Evolutionary conservation across 2,888 invertebrate species (phyloP), one percentile per base, ranked within the genome.

Genomic region (Pterostichus madidus): DNA sequence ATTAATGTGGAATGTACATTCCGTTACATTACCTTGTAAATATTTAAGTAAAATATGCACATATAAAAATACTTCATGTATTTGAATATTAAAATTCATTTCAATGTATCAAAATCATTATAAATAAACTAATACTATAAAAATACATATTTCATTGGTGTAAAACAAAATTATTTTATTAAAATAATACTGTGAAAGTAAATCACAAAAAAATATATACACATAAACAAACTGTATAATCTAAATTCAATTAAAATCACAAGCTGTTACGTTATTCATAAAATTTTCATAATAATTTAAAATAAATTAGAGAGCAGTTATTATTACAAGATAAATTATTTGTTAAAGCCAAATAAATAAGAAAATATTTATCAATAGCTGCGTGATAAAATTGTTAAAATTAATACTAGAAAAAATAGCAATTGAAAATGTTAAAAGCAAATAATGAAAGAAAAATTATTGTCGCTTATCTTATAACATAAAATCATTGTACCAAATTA

Each of bases 101-200:
- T 39, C 13, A 71, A 71, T 71, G 68, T 71, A 71, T 71, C 44
- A 71, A 71, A 71, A 75, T 75, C 17, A 75, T 75, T 75, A 32
- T 52, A 52, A 52, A 49, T 52, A 75, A 52, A 73, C 17, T 73
- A 73, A 7, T 13, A 49, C 32, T 3, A 3, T 24, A 24, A 75
- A 75, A 39, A 71, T 71, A 71, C 46, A 8, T 75, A 31, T 75
- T 75, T 52, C 13, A 75, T 49, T 75, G 15, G 52, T 75, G 52
- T 32, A 52, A 49, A 75, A 46, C 73, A 68, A 68, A 68, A 59
- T 10, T 13, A 31, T 10, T 71, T 71, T 71, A 71, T 71, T 71
- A 71, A 35, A 49, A 49, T 71, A 71, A 71, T 71, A 71, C 71
- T 71, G 71, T 71, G 71, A 71, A 46, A 68, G 44, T 64, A 46